Evolutionary conservation across 1,140 invertebrate genomes (phyloP), one percentile per base, ranked within the genome.

Genomic region (Tenebrio molitor): DNA sequence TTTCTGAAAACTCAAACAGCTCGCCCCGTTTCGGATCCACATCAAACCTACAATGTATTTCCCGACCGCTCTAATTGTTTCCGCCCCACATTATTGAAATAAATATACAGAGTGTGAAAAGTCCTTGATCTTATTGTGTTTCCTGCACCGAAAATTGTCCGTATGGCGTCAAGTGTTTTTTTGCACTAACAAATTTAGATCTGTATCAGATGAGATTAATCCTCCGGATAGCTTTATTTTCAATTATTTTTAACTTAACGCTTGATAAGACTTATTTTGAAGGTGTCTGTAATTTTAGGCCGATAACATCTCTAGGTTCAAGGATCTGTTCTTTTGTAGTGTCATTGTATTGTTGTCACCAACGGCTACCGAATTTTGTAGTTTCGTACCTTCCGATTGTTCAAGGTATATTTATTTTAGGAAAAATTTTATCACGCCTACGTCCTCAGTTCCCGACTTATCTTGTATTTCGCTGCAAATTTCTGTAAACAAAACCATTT

Each of bases 401-500:
- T n/a, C n/a, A n/a, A n/a, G n/a, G n/a, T n/a, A n/a, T n/a, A n/a
- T n/a, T n/a, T n/a, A n/a, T n/a, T n/a, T n/a, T n/a, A 39, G 12
- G 12, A 39, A 39, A 39, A 12, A n/a, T 39, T 39, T 39, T 39
- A n/a, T 14, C 1, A 29, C 23, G 23, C 50, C 23, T 7, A 58
- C 23, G 25, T 29, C 8, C 3, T 29, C 25, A 25, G 12, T 29
- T 53, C n/a, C 16, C 15, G 23, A 4, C 23, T 29, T 29, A 58
- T 58, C 50, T 58, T 12, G 17, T n/a, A 53, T 21, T 53, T 53
- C 23, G 4, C 15, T 53, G 4, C 46, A 53, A 25, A 25, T 23
- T 53, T 23, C n/a, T 29, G 50, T 58, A 58, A 58, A 58, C 50
- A 58, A 29, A 58, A 58, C 50, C 12, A 58, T 58, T 58, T 58